Evolutionary conservation across 2,888 invertebrate species (phyloP), one percentile per base, ranked within the genome.

Genomic region (Caenorhabditis doughertyi): DNA sequence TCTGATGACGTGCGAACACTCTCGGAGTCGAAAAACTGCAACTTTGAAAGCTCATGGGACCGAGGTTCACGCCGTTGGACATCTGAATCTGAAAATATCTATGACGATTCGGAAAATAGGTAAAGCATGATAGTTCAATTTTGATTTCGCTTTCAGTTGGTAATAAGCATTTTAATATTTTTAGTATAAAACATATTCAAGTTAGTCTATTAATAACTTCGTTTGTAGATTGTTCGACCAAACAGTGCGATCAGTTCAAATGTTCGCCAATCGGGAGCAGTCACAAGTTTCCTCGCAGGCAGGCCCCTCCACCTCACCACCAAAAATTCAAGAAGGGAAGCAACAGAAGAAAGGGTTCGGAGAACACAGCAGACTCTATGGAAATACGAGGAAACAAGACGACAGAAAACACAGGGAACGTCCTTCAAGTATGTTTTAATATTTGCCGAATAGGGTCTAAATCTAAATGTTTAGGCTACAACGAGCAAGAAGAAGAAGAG

Each of bases 51-150:
- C 18, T n/a, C 49, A 0, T 58, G 49, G 25, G 51, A 60, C n/a
- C n/a, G n/a, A n/a, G n/a, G n/a, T n/a, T 39, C 55, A 0, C 13
- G 35, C 1, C 67, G 67, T 29, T 67, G 23, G 18, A 16, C 25
- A 2, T 67, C 76, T 18, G 76, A 76, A 42, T 67, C 67, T 13
- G 76, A 76, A 1, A 67, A 53, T 42, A 39, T 62, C 0, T 51
- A 25, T 3, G 76, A 76, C 9, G 76, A 76, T 23, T 16, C 21
- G 0, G 76, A 76, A 42, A 76, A 68, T 44, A 76, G 76, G 76
- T 76, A 58, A 13, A 11, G 35, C 23, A n/a, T n/a, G n/a, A n/a
- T n/a, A n/a, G n/a, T n/a, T n/a, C n/a, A n/a, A n/a, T n/a, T n/a
- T n/a, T n/a, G n/a, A n/a, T n/a, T n/a, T n/a, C n/a, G n/a, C n/a